phyloP scores from a whole-genome alignment of 1,140 invertebrate species.

The Drosophila nigromelanica region DNA sequence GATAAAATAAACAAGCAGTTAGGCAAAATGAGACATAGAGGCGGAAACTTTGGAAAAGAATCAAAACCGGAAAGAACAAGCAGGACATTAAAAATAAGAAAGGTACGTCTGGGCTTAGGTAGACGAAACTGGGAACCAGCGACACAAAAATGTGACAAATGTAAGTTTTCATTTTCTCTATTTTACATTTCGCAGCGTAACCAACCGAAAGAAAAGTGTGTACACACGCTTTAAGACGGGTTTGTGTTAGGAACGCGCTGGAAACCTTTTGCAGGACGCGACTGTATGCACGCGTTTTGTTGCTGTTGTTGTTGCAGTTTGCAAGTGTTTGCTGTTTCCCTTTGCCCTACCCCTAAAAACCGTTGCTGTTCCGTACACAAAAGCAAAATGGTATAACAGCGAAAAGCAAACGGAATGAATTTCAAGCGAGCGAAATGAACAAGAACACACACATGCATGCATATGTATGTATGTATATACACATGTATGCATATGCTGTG shows the following conservation, averaged over 20 bases:
- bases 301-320: conserved; percentile 34
- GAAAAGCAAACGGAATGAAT: conserved; percentile 30
- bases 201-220: conserved; percentile 12
- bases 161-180: not conserved
- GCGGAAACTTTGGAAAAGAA: not conserved
- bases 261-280: conserved; percentile 29
- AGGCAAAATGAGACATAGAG: not conserved
- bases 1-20: too few species aligned
- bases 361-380: conserved; percentile 17
- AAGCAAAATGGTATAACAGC: conserved; percentile 53
- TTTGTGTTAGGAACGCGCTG: conserved; percentile 30
- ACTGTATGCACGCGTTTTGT: conserved; percentile 53
- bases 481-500: not conserved
- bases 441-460: conserved; percentile 2
- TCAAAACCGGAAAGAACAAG: conserved; percentile 15
- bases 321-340: conserved; percentile 44
- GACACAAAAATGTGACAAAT: conserved; percentile 5
- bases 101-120: conserved; percentile 10
- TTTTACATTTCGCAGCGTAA: conserved; percentile 42
- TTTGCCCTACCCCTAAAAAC: conserved; percentile 5
- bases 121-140: conserved; percentile 5
- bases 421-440: conserved; percentile 17
- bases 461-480: conserved; percentile 24
- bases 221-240: not conserved
- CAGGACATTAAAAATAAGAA: conserved; percentile 27